phyloP scores from a whole-genome alignment of 2,113 vertebrate genomes.

The Passer domesticus region DNA sequence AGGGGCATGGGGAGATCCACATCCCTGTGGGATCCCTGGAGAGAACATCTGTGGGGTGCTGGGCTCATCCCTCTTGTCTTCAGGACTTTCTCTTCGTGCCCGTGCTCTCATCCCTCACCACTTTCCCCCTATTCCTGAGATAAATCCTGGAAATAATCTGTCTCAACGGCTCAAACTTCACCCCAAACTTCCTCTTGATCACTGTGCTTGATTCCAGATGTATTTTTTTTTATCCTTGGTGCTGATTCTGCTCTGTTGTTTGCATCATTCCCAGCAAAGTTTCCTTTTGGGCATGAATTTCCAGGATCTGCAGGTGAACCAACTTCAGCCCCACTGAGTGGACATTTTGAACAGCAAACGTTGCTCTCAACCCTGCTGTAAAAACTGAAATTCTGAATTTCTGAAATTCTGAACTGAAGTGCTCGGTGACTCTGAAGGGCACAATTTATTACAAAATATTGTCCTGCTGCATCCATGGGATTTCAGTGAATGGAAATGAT shows the following conservation, averaged over 20 bases:
- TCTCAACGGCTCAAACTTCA: neutral
- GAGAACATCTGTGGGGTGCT: accelerated
- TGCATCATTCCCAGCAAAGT: neutral
- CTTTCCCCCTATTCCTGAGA: neutral
- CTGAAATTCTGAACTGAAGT: neutral
- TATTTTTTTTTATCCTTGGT: neutral
- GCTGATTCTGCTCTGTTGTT: neutral
- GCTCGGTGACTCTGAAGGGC: neutral
- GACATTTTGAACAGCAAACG: neutral
- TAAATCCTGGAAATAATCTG: neutral
- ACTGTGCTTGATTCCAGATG: neutral
- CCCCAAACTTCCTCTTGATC: neutral
- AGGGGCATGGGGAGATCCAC: neutral
- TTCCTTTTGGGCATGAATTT: accelerated
- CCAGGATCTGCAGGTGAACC: neutral
- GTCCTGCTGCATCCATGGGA: neutral
- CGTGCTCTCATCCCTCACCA: accelerated
- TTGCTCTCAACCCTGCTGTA: neutral
- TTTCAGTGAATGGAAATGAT: neutral
- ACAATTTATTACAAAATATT: neutral
- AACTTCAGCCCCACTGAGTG: neutral
- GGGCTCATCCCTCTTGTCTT: accelerated
- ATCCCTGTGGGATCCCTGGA: accelerated
- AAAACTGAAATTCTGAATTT: neutral
- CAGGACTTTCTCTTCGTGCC: accelerated